Evolutionary conservation across 2,888 invertebrate genomes (phyloP), one percentile per base, ranked within the genome.

Genomic region (Dendrolimus houi): DNA sequence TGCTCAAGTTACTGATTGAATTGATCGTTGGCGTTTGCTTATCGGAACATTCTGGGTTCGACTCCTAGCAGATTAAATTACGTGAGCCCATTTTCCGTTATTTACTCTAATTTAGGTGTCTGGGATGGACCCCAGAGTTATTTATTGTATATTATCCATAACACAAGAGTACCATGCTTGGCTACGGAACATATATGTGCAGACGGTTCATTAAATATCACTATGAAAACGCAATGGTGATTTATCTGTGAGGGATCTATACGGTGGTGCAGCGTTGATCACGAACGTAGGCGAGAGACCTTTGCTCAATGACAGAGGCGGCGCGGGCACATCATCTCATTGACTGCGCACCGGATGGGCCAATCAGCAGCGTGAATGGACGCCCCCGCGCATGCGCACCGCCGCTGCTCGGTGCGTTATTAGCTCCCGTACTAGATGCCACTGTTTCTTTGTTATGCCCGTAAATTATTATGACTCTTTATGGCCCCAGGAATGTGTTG

Each of bases 331-430:
- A 88, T 87, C 89, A 87, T 87, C 87, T 89, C 89, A 89, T 89
- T 90, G 88, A 89, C 83, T 77, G 83, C 80, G 81, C 85, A 89
- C 90, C 90, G 89, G 90, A 90, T 89, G 89, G 82, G 77, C 90
- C 89, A 90, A 90, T 90, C 90, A 89, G 87, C 87, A 76, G 75
- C 86, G 87, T 89, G 89, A 89, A 90, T 89, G 89, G 87, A 81
- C 90, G 89, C 88, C 89, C 85, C 89, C 89, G 87, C 87, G 79
- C 72, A 66, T 74, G 77, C 76, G 74, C 71, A 47, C 66, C 74
- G 77, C 74, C 74, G 77, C 74, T 73, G 78, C 77, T 74, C 72
- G 64, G 74, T 72, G 79, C 80, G 77, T 79, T 83, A 80, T 85
- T 85, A 85, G 79, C 85, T 84, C 76, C 82, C 81, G 83, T 83